These are phyloP conservation scores for Liolophura sinensis DNA, from an alignment of 1,140 invertebrate genomes.

Conservation along the genomic window DNA sequence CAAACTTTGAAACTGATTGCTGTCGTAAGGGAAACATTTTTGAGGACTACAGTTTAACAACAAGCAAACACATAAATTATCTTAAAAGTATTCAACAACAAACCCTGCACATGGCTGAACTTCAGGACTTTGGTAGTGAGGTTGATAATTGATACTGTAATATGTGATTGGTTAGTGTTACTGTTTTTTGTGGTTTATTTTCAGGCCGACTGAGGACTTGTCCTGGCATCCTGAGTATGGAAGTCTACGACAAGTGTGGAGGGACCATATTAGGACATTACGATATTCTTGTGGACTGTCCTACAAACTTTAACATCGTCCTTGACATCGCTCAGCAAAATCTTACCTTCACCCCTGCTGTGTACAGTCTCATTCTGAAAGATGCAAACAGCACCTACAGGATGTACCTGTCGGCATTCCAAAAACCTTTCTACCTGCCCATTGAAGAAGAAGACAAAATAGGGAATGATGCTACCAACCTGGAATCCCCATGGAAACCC, in stretches of 20 bases:
- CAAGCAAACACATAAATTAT: too few species aligned
- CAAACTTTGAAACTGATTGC: too few species aligned
- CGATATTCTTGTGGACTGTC: conserved; percentile 40
- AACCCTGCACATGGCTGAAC: too few species aligned
- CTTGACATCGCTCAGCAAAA: conserved; percentile 25
- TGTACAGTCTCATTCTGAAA: conserved; percentile 40
- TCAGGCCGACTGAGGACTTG: conserved; percentile 35
- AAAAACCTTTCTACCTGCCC: conserved; percentile 15
- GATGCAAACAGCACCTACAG: conserved; percentile 34
- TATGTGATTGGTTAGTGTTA: too few species aligned
- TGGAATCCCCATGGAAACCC: conserved; percentile 31
- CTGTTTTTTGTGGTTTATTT: conserved; percentile 12
- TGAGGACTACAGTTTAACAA: too few species aligned
- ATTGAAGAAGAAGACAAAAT: neutral
- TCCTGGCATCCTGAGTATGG: conserved; percentile 38
- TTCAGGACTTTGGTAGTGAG: too few species aligned
- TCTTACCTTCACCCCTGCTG: conserved; percentile 29
- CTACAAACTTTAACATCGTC: conserved; percentile 29
- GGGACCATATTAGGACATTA: conserved; percentile 27
- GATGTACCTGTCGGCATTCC: conserved; percentile 34
- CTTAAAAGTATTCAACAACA: too few species aligned
- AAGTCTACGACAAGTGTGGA: conserved; percentile 42
- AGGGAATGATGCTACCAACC: neutral
- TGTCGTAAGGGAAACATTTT: too few species aligned
- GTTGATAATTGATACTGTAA: too few species aligned